A percentile compares a stretch with the other conserved stretches of the same genome.
These are phyloP conservation scores for Rhea pennata DNA, from an alignment of 2,113 vertebrate species.

Conservation along the genomic window DNA sequence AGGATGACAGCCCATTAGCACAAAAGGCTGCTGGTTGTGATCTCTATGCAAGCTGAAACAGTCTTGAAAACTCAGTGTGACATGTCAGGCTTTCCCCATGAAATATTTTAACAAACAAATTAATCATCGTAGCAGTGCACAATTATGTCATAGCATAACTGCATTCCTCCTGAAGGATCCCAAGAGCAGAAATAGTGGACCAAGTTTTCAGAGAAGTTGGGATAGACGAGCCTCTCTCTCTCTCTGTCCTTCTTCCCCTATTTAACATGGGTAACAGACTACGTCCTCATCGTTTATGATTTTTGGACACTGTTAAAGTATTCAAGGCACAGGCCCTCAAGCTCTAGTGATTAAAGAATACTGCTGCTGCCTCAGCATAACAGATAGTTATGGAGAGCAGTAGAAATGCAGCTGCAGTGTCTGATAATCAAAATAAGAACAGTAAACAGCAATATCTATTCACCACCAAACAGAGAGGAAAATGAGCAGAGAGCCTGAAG, in stretches of 20 bases:
- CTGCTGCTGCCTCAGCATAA: not conserved
- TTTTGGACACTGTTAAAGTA: not conserved
- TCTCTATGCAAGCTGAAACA: not conserved
- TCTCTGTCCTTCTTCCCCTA: not conserved
- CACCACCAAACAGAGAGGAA: not conserved
- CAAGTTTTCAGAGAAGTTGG: not conserved
- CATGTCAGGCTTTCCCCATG: not conserved
- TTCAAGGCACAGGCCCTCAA: not conserved
- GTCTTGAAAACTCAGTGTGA: not conserved
- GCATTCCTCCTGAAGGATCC: not conserved
- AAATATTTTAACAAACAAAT: slow-evolving; percentile 1
- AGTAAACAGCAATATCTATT: not conserved
- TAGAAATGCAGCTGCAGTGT: not conserved
- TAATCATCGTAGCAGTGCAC: not conserved
- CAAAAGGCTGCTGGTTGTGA: slow-evolving; percentile 12
- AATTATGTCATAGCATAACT: not conserved
- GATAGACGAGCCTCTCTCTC: not conserved
- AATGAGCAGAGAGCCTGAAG: not conserved
- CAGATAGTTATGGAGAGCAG: not conserved
- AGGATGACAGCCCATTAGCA: not conserved
- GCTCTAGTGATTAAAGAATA: not conserved
- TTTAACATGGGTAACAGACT: not conserved
- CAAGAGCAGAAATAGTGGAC: not conserved
- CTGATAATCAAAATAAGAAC: accelerated
- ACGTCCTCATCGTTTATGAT: not conserved